Evolutionary conservation across 2,113 vertebrate genomes (phyloP).

Genomic region (Psilopsiagon aymara): DNA sequence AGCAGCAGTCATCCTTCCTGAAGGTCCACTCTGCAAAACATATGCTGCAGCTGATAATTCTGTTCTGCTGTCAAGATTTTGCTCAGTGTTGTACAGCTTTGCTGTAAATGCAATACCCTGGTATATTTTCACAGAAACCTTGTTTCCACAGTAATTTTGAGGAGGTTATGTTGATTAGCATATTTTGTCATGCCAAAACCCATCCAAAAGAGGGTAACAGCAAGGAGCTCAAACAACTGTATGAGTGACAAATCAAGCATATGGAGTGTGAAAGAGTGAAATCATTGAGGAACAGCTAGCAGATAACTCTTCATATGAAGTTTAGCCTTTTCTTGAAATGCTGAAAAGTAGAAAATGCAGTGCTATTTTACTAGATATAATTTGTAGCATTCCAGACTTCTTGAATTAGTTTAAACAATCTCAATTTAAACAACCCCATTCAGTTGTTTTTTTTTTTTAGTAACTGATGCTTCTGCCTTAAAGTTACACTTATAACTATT

Average conservation of each 20-base stretch:
- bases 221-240: background rate
- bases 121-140: background rate
- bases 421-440: background rate
- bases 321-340: background rate
- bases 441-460: background rate
- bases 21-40: background rate
- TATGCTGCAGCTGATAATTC: background rate
- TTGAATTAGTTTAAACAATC: background rate
- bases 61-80: background rate
- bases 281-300: constrained; percentile 11
- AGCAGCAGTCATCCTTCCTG: rapidly evolving
- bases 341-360: background rate
- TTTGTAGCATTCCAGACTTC: background rate
- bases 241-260: background rate
- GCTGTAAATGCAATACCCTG: background rate
- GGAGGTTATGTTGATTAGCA: constrained; percentile 24
- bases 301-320: background rate
- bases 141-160: constrained; percentile 21
- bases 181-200: background rate
- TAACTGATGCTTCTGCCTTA: background rate
- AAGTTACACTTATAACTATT: background rate
- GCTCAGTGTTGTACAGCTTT: background rate
- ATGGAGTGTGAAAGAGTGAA: constrained; percentile 48
- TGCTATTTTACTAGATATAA: background rate
- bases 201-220: background rate